Evolutionary conservation across 2,797 vertebrate genomes (phyloP), one percentile per base, ranked within the genome.

Genomic region (Oophaga sylvatica): DNA sequence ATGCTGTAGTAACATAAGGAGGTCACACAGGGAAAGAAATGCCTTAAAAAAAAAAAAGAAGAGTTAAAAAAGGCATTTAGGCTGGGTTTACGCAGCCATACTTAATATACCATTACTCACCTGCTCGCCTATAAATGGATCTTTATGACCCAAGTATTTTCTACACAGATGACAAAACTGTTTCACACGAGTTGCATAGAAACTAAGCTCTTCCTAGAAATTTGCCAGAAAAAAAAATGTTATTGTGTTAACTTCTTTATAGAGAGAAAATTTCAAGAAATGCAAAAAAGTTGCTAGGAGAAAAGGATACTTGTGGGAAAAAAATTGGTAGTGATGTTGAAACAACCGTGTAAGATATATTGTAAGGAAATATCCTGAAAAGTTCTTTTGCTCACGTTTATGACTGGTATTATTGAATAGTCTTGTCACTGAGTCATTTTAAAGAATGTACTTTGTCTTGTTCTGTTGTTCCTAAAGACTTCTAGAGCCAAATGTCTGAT

Each of bases 1-100:
- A 92, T 96, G 95, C 87, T 94, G 96, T 83, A 97, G 94, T 92
- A 97, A 95, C 20, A 95, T 94, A 90, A 98, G 94, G 68, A 97
- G 92, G 80, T 98, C 97, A 88, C 97, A 98, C 20, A 97, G 92
- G 2, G 96, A 94, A 89, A 95, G 90, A 87, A 98, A 98, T 26
- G 84, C 80, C 88, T 89, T 26, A 26, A 59, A 63, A 89, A 57
- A 85, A 29, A 76, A 62, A 67, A 3, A 12, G 41, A 48, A 45
- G 53, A 29, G 56, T 6, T 26, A n/a, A 45, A 67, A 73, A 65
- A 1, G 0, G 17, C 22, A 63, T 65, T 48, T 15, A 26, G 45
- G 65, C 57, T 41, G 0, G n/a, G 45, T 11, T 53, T 11, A 53
- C 48, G 11, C 48, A 53, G 8, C 35, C 35, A 41, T 41, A 41